Evolutionary conservation across 2,888 invertebrate species (phyloP).

Genomic region (Temnothorax unifasciatus): DNA sequence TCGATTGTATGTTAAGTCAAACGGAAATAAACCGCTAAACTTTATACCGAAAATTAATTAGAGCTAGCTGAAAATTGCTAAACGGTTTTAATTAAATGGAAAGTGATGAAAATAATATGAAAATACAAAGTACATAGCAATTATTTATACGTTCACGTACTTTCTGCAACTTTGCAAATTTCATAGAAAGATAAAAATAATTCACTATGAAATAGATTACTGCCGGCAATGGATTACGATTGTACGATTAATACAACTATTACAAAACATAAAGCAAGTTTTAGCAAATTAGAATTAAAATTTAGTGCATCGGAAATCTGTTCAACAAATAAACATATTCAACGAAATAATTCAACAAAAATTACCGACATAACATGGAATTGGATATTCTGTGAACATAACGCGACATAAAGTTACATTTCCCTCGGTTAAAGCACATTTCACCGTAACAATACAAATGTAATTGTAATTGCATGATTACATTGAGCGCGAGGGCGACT

Average conservation of each 20-base stretch:
- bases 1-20: constrained; percentile 2
- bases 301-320: not conserved
- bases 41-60: constrained; percentile 61
- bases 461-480: constrained; percentile 18
- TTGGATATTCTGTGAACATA: not conserved
- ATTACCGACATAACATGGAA: not conserved
- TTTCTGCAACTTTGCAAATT: not conserved
- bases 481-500: not conserved
- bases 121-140: not conserved
- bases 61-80: constrained; percentile 40
- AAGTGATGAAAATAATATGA: constrained; percentile 15
- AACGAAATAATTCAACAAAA: not conserved
- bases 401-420: not conserved
- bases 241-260: not conserved
- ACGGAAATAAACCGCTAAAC: constrained; percentile 58
- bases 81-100: constrained; percentile 60
- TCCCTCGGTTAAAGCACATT: not conserved
- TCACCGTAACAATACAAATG: not conserved
- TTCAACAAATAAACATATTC: too few relatives aligned
- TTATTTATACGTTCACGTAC: constrained; percentile 18
- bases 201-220: not conserved
- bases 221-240: not conserved
- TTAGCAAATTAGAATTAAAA: not conserved
- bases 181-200: constrained; percentile 2
- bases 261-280: not conserved